phyloP scores from a whole-genome alignment of 2,797 vertebrate species.

The Lepus oiostolus region DNA sequence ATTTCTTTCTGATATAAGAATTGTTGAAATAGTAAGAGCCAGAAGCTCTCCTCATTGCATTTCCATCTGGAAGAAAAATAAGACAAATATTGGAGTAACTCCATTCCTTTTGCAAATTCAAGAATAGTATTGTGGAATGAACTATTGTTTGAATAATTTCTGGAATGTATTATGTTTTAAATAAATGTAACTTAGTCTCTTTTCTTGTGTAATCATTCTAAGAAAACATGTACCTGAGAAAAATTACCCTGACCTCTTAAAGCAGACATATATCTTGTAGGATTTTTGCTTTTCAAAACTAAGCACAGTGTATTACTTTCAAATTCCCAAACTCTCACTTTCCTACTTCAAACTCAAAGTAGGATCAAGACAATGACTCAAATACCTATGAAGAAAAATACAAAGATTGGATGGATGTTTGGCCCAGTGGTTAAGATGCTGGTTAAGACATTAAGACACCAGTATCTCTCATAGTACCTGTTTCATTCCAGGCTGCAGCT shows the following conservation, averaged over 20 bases:
- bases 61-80: conserved; percentile 72
- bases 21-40: conserved; percentile 65
- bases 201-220: not conserved
- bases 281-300: conserved; percentile 47
- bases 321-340: not conserved
- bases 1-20: conserved; percentile 65
- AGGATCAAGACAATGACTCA: not conserved
- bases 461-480: too few species aligned
- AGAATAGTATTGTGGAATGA: not conserved
- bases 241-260: not conserved
- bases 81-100: conserved; percentile 54
- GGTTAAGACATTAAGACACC: too few species aligned
- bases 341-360: not conserved
- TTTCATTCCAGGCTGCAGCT: too few species aligned
- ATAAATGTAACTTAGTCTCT: not conserved
- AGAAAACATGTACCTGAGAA: not conserved
- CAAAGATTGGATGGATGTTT: too few species aligned
- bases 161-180: conserved; percentile 17
- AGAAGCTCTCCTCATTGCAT: conserved; percentile 68
- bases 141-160: conserved; percentile 12
- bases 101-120: conserved; percentile 54
- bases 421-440: too few species aligned
- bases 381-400: not conserved
- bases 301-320: not conserved
- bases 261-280: not conserved